Percentiles rank a stretch among this genome's conserved stretches.
Evolutionary conservation across 2,797 vertebrate species (phyloP).

Genomic region (Sebastes trivittatus): DNA sequence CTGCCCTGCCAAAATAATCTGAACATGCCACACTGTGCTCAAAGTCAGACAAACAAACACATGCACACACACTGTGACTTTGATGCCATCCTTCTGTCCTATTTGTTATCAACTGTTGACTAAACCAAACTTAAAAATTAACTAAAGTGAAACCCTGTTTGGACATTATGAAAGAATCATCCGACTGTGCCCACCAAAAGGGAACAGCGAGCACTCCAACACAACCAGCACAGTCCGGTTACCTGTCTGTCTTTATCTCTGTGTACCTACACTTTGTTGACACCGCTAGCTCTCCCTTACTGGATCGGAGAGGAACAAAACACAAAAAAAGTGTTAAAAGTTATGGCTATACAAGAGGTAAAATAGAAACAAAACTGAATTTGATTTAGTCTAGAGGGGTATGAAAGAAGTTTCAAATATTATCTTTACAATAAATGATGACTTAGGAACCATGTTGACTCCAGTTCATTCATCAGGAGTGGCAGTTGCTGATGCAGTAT

Average conservation of each 20-base stretch:
- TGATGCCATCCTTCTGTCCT: background rate
- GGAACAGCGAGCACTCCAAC: slow-evolving; percentile 59
- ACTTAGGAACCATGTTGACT: background rate
- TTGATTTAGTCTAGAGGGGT: background rate
- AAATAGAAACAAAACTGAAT: background rate
- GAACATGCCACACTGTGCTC: slow-evolving; percentile 50
- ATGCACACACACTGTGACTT: slow-evolving; percentile 48
- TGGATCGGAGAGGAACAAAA: slow-evolving; percentile 51
- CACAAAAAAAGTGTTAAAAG: slow-evolving; percentile 19
- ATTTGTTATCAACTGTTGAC: slow-evolving; percentile 28
- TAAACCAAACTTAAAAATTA: slow-evolving; percentile 29
- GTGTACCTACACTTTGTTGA: slow-evolving; percentile 78
- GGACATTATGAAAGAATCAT: slow-evolving; percentile 7
- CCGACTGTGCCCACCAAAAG: slow-evolving; percentile 22
- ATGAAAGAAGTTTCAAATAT: background rate
- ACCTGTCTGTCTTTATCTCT: slow-evolving; percentile 82
- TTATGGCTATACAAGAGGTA: background rate
- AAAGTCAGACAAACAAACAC: slow-evolving; percentile 17
- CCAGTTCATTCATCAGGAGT: slow-evolving; percentile 4
- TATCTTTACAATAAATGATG: background rate
- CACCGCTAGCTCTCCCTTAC: slow-evolving; percentile 72
- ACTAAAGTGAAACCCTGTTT: slow-evolving; percentile 3
- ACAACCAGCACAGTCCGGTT: slow-evolving; percentile 69
- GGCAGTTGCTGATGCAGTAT: slow-evolving; percentile 5
- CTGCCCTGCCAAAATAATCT: background rate